Evolutionary conservation across 2,113 vertebrate species (phyloP).

Genomic region (Tragelaphus imberbis): DNA sequence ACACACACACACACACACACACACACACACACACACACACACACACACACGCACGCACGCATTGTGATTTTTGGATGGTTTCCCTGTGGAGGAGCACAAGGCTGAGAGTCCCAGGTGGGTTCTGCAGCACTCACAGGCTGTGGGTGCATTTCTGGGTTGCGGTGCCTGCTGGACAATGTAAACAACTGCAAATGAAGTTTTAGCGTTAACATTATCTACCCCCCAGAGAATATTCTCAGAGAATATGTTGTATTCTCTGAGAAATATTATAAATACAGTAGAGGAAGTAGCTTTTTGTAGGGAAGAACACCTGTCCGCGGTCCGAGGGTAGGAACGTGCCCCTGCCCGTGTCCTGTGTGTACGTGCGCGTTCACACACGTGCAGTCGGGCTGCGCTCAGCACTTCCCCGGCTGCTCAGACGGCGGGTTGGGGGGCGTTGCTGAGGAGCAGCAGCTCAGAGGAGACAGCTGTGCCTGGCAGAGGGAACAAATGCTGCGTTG

Average conservation of each 20-base stretch:
- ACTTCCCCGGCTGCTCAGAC: neutral
- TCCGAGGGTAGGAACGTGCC: fast-evolving
- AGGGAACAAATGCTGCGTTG: neutral
- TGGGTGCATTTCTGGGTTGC: neutral
- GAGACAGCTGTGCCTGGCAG: too few relatives aligned
- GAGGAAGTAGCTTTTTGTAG: neutral
- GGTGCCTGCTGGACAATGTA: neutral
- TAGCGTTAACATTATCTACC: neutral
- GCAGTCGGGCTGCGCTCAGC: neutral
- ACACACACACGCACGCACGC: neutral
- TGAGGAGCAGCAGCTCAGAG: neutral
- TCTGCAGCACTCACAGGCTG: neutral
- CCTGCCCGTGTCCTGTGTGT: too few relatives aligned
- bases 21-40: neutral
- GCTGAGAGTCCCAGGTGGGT: neutral
- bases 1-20: neutral
- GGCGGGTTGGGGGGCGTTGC: neutral
- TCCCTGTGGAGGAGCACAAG: neutral
- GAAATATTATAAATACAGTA: neutral
- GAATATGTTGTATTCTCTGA: neutral
- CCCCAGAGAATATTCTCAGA: too few relatives aligned
- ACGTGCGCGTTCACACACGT: fast-evolving
- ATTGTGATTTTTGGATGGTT: neutral
- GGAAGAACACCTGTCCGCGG: neutral
- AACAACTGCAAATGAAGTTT: neutral